Base-by-base conservation (phyloP, 2,888 invertebrate species). In the Hydrotaea diabolus region DNA sequence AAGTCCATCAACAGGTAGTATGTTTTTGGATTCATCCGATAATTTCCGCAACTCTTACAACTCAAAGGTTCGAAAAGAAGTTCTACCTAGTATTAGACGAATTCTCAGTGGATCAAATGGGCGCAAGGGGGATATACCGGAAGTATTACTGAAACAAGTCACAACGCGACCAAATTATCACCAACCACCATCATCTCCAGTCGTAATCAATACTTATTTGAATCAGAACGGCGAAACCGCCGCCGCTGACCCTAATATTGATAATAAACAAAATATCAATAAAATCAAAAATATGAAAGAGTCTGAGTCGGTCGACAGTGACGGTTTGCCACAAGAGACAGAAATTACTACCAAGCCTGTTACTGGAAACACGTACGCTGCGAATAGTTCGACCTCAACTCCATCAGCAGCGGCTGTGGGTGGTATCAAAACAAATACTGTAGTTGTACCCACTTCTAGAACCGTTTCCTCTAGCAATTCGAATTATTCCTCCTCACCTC, bases 91-190 rank as follows among this genome's bases (percentile, higher is more conserved):
- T 86, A 97, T 97, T 87, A 96, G 96, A 2, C 94, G 97, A 77
- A 97, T 97, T 89, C 93, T 97, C 26, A 96, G 96, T 72, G 97
- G 97, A 0, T 96, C 97, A 73, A 97, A 96, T 90, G 97, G 97
- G 0, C 93, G 96, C 39, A 96, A 96, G 88, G 96, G 96, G 87
- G 96, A 96, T 88, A 95, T 97, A 76, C 96, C 96, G 0, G 96
- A 96, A 86, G 96, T 96, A 59, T 92, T 97, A 0, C 92, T 96
- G 26, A 93, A 95, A 83, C 94, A 95, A 0, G 95, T 95, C 46
- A 95, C 96, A 0, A 94, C 94, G 0, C 91, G 93, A 17, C 93
- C 94, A 1, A 89, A 86, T 74, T 87, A 87, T 39, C 88, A 90
- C 78, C 89, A 90, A 55, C 90, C 91, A 0, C 91, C 92, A 0